Conservation (phyloP, 2,797 vertebrate species). For the Cuniculus paca region DNA sequence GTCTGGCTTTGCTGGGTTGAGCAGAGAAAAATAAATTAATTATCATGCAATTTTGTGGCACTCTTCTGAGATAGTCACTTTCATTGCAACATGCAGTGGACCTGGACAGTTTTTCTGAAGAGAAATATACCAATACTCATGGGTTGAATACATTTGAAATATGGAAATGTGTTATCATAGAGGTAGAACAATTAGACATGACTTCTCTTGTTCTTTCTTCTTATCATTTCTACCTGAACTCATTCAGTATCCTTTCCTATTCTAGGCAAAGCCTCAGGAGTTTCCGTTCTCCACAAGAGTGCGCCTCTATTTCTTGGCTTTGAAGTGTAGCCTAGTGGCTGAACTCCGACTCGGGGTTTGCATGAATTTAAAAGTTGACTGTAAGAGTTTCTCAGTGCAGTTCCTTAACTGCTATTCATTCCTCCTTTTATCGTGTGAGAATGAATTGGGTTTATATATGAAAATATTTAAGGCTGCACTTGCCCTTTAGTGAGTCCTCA, state of each 20-base stretch:
- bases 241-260: background rate
- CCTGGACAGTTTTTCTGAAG: background rate
- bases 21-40: slow-evolving; percentile 28
- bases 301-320: background rate
- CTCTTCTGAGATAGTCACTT: slow-evolving; percentile 19
- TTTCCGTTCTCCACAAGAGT: background rate
- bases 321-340: background rate
- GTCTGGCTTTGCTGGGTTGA: background rate
- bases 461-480: background rate
- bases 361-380: background rate
- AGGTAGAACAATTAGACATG: background rate
- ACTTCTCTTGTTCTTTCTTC: background rate
- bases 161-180: background rate
- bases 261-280: background rate
- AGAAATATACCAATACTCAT: background rate
- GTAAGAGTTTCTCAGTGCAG: background rate
- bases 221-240: background rate
- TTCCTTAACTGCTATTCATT: background rate
- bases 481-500: background rate
- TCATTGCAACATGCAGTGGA: background rate
- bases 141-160: slow-evolving; percentile 1
- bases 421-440: background rate
- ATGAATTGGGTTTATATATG: background rate
- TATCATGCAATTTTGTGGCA: background rate
- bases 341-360: background rate